Percentiles rank a stretch among this genome's conserved stretches.
Evolutionary conservation across 2,888 invertebrate genomes (phyloP).

Genomic region (Diogma glabrata): DNA sequence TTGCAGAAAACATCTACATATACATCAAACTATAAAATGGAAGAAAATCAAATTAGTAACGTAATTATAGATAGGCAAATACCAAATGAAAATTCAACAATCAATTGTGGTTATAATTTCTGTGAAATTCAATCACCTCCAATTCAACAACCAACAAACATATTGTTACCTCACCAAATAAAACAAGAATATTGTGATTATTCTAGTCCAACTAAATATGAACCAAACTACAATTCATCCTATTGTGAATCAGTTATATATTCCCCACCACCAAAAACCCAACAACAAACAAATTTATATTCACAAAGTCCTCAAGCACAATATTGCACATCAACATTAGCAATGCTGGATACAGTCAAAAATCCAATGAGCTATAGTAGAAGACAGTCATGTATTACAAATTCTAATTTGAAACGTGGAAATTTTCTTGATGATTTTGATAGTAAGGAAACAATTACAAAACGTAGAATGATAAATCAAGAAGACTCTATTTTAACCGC

Average conservation of each 20-base stretch:
- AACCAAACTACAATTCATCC: too few relatives aligned
- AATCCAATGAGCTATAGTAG: neutral
- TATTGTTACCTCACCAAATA: slow-evolving; percentile 1
- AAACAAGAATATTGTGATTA: slow-evolving; percentile 3
- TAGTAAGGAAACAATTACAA: neutral
- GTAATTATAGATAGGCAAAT: neutral
- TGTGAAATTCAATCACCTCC: neutral
- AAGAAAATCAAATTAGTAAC: neutral
- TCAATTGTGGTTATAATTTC: too few relatives aligned
- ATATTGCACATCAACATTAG: neutral
- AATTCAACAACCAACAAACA: neutral
- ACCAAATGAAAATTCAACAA: neutral
- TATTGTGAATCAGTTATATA: neutral
- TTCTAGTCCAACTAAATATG: slow-evolving; percentile 4
- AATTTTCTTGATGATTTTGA: slow-evolving; percentile 1
- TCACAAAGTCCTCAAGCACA: neutral
- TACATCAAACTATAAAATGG: neutral
- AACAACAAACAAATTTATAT: too few relatives aligned
- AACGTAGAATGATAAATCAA: neutral
- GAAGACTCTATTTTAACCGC: too few relatives aligned
- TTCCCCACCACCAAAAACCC: neutral
- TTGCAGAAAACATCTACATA: slow-evolving; percentile 5
- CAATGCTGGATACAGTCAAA: too few relatives aligned
- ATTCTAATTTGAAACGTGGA: neutral
- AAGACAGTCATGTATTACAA: neutral